Conservation (phyloP, 2,797 vertebrate species). For the Karalla daura region DNA sequence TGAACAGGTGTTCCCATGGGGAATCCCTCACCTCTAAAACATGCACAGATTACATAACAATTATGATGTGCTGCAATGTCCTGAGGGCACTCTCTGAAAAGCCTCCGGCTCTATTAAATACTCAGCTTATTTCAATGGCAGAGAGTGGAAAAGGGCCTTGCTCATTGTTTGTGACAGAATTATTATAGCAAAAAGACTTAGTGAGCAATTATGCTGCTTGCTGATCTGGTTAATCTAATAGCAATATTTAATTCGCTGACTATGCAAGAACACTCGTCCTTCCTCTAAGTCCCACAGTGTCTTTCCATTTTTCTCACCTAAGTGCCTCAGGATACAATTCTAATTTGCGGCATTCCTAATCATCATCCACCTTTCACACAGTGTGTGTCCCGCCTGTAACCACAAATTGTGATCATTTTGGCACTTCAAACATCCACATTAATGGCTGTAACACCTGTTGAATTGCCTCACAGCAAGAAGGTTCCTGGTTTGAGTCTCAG, state of each 20-base stretch:
- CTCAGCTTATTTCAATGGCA: slow-evolving; percentile 14
- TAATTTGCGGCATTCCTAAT: slow-evolving; percentile 5
- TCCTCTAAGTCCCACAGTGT: background rate
- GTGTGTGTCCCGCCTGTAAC: background rate
- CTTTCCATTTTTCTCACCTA: background rate
- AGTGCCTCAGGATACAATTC: slow-evolving; percentile 1
- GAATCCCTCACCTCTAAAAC: background rate
- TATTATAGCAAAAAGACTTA: slow-evolving; percentile 23
- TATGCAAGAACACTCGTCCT: background rate
- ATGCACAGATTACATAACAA: slow-evolving; percentile 43
- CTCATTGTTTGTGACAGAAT: slow-evolving; percentile 23
- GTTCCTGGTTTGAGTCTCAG: too few relatives aligned
- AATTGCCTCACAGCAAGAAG: background rate
- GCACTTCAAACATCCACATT: background rate
- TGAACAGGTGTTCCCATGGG: slow-evolving; percentile 17
- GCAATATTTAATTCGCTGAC: slow-evolving; percentile 10
- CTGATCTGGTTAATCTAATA: slow-evolving; percentile 1
- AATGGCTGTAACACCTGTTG: too few relatives aligned
- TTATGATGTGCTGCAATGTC: slow-evolving; percentile 35
- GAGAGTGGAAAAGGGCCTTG: background rate
- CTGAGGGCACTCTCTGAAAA: slow-evolving; percentile 13
- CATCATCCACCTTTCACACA: slow-evolving; percentile 8
- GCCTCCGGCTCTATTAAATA: slow-evolving; percentile 39
- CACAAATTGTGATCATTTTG: background rate
- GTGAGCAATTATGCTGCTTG: background rate